Evolutionary conservation across 2,888 invertebrate genomes (phyloP).

Genomic region (Sinhomidia bicolor): DNA sequence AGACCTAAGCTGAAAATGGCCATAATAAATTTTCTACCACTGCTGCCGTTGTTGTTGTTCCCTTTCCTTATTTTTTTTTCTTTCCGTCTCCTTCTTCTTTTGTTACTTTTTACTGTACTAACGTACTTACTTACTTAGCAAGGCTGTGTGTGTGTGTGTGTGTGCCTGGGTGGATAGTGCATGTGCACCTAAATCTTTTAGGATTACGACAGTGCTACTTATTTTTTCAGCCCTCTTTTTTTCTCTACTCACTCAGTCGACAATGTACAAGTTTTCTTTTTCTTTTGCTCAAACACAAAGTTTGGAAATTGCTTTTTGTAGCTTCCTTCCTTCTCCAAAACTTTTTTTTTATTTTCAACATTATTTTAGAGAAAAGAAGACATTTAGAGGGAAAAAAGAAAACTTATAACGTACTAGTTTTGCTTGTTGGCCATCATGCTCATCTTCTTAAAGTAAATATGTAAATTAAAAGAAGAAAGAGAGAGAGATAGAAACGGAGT

Average conservation of each 20-base stretch:
- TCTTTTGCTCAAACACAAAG: slow-evolving; percentile 54
- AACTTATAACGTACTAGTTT: slow-evolving; percentile 27
- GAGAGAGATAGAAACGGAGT: no score
- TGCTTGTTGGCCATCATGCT: not conserved
- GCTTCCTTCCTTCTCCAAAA: slow-evolving; percentile 61
- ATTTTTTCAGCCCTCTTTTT: no score
- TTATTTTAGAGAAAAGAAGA: slow-evolving; percentile 35
- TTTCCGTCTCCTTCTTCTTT: slow-evolving; percentile 38
- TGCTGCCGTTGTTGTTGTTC: slow-evolving; percentile 33
- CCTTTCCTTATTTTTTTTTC: slow-evolving; percentile 53
- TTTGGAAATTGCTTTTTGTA: slow-evolving; percentile 66
- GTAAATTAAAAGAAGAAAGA: slow-evolving; percentile 55
- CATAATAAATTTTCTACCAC: slow-evolving; percentile 64
- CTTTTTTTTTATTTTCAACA: slow-evolving; percentile 26
- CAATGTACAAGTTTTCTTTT: slow-evolving; percentile 57
- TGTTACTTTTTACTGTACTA: slow-evolving; percentile 41
- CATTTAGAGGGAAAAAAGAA: slow-evolving; percentile 30
- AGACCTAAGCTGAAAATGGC: slow-evolving; percentile 67
- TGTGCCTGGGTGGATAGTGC: not conserved
- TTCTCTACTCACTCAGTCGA: no score
- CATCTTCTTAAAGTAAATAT: slow-evolving; percentile 53
- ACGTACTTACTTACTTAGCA: slow-evolving; percentile 17
- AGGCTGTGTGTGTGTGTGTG: slow-evolving; percentile 15
- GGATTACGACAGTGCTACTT: slow-evolving; percentile 53
- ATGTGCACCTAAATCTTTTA: slow-evolving; percentile 70